These are phyloP conservation scores for Xylocampa areola DNA, from an alignment of 2,888 invertebrate species.

Conservation along the genomic window DNA sequence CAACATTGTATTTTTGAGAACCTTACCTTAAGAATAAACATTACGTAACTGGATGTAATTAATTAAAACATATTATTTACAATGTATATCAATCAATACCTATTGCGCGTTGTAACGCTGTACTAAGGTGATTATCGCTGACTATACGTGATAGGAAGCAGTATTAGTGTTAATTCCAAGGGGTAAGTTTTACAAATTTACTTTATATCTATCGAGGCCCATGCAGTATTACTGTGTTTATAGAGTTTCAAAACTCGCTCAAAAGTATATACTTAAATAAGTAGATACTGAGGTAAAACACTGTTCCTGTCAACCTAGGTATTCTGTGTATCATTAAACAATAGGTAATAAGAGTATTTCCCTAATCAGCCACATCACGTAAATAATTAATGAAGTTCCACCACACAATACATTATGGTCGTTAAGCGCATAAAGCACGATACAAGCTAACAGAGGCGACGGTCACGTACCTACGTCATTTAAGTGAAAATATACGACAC, in stretches of 20 bases:
- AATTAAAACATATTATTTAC: slow-evolving; percentile 40
- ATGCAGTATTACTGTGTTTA: neutral
- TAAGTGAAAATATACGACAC: slow-evolving; percentile 89
- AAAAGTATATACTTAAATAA: too few relatives aligned
- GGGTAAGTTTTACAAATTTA: slow-evolving; percentile 43
- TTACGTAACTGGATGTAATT: slow-evolving; percentile 34
- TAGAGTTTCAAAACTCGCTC: neutral
- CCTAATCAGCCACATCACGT: slow-evolving; percentile 42
- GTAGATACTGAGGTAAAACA: too few relatives aligned
- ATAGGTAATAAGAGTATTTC: slow-evolving; percentile 31
- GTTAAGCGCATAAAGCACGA: slow-evolving; percentile 68
- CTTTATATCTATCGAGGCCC: slow-evolving; percentile 22
- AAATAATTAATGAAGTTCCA: slow-evolving; percentile 44
- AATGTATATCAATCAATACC: slow-evolving; percentile 21
- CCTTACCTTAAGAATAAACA: slow-evolving; percentile 28
- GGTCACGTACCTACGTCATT: slow-evolving; percentile 87
- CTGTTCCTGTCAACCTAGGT: too few relatives aligned
- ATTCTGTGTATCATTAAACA: neutral
- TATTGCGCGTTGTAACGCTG: slow-evolving; percentile 7
- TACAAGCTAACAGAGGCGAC: slow-evolving; percentile 79
- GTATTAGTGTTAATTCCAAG: slow-evolving; percentile 49
- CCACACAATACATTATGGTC: slow-evolving; percentile 55
- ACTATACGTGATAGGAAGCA: slow-evolving; percentile 45
- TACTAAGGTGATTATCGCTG: slow-evolving; percentile 51
- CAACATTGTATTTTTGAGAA: slow-evolving; percentile 52